Evolutionary conservation across 2,888 invertebrate genomes (phyloP).

Genomic region (Theretra japonica): DNA sequence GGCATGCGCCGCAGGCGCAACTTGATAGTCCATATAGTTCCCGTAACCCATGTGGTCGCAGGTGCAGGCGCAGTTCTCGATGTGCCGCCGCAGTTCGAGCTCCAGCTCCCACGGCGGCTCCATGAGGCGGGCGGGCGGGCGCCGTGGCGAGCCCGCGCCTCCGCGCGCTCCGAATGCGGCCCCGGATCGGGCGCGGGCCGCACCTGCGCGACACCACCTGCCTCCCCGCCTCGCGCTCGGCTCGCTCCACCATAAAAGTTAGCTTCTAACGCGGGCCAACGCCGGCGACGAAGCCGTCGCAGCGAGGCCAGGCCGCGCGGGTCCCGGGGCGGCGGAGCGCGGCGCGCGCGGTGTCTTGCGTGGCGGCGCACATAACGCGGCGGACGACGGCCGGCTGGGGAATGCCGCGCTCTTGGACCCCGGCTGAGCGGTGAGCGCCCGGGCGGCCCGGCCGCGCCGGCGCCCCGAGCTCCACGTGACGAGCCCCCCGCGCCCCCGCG

Average conservation of each 20-base stretch:
- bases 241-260: conserved; percentile 71
- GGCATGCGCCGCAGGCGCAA: conserved; percentile 82
- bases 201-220: conserved; percentile 78
- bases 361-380: conserved; percentile 70
- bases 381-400: conserved; percentile 73
- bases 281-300: conserved; percentile 73
- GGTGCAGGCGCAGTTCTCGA: conserved; percentile 94
- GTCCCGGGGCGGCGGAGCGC: conserved; percentile 69
- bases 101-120: conserved; percentile 88
- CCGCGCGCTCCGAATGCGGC: conserved; percentile 70
- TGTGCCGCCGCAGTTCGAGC: conserved; percentile 94
- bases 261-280: conserved; percentile 72
- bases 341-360: conserved; percentile 63
- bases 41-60: conserved; percentile 98
- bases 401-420: conserved; percentile 74
- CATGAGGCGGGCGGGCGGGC: conserved; percentile 76
- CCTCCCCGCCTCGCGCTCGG: conserved; percentile 72
- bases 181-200: conserved; percentile 76
- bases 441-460: conserved; percentile 81
- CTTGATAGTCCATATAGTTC: conserved; percentile 96
- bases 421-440: conserved; percentile 63
- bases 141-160: conserved; percentile 72
- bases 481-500: conserved; percentile 57
- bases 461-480: conserved; percentile 74
- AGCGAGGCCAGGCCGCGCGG: conserved; percentile 69